Conservation (phyloP, 2,888 invertebrate genomes). For the Pegoplata infirma region DNA sequence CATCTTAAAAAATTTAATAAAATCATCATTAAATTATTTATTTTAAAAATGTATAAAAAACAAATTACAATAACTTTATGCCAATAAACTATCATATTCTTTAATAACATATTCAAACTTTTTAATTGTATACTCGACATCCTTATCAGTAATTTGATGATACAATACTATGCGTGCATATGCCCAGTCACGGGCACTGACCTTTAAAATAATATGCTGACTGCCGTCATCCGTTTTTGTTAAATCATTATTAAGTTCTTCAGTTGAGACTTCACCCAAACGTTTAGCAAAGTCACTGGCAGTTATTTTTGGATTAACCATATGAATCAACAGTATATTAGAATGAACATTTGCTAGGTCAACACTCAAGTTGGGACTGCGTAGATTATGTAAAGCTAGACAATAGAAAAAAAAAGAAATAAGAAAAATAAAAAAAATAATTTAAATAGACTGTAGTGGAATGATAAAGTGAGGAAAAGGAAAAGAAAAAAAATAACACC, state of each 20-base stretch:
- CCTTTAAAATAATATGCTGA: conserved; percentile 80
- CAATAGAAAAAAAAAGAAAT: background rate
- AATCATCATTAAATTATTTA: too few relatives aligned
- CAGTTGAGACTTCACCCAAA: conserved; percentile 78
- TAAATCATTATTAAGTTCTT: conserved; percentile 79
- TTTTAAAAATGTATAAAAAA: too few relatives aligned
- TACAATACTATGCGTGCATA: conserved; percentile 85
- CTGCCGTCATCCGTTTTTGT: conserved; percentile 71
- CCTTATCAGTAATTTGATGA: conserved; percentile 84
- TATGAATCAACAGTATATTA: conserved; percentile 86
- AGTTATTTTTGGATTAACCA: conserved; percentile 80
- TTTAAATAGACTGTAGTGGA: background rate
- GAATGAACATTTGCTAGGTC: conserved; percentile 83
- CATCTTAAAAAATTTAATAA: too few relatives aligned
- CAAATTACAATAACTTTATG: too few relatives aligned
- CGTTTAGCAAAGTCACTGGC: conserved; percentile 81
- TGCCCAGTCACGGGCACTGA: conserved; percentile 81
- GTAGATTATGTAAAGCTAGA: conserved; percentile 79
- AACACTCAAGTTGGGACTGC: conserved; percentile 82
- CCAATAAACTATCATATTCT: conserved; percentile 79
- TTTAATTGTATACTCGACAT: conserved; percentile 83
- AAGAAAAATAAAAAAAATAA: conserved; percentile 10
- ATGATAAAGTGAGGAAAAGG: conserved; percentile 20
- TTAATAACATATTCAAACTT: conserved; percentile 85
- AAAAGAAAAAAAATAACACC: too few relatives aligned